phyloP scores from a whole-genome alignment of 2,113 vertebrate genomes.

The Jaculus jaculus region DNA sequence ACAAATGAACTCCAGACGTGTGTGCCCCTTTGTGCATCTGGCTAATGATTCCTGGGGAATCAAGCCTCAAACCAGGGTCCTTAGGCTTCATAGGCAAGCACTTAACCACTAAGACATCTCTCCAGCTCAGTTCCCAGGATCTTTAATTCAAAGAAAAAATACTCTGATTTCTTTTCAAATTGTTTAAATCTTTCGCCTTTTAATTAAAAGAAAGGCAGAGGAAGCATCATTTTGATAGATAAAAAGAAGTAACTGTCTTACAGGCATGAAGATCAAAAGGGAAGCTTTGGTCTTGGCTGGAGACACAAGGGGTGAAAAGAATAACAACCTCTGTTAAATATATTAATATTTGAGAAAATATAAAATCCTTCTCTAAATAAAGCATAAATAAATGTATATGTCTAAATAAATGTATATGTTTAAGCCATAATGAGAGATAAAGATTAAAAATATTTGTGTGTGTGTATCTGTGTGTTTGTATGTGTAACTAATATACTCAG shows the following conservation, averaged over 20 bases:
- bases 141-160: no score
- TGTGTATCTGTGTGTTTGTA: no score
- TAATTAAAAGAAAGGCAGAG: conserved; percentile 25
- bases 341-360: conserved; percentile 54
- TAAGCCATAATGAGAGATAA: not conserved
- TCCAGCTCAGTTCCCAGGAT: no score
- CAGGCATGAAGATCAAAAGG: not conserved
- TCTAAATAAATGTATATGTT: conserved; percentile 1
- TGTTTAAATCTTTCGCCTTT: no score
- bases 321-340: not conserved
- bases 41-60: no score
- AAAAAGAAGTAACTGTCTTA: not conserved
- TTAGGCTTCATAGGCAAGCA: no score
- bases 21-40: no score
- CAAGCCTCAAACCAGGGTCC: no score
- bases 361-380: not conserved
- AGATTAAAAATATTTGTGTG: not conserved
- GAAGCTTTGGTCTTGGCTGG: conserved; percentile 9
- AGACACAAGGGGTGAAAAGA: not conserved
- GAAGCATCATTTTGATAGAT: conserved; percentile 30
- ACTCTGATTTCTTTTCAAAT: no score
- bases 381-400: not conserved
- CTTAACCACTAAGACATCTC: no score
- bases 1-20: no score
- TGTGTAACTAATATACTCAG: no score